Percentiles rank a stretch among this genome's conserved stretches.
Evolutionary conservation across 1,140 invertebrate genomes (phyloP).

Genomic region (Sitobion miscanthi): DNA sequence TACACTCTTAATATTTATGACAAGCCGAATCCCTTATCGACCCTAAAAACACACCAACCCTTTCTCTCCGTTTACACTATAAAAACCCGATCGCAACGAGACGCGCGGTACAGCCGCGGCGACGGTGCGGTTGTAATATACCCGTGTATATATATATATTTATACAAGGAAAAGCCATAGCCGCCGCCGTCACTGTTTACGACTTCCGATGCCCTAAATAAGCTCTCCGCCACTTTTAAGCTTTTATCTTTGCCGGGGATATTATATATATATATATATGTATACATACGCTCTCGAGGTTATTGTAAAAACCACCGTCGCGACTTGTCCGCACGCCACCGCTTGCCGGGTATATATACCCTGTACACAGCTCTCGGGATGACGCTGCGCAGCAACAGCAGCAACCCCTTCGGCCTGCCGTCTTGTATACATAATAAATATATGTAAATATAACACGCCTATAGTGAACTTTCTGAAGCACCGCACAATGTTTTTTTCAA

Average conservation of each 20-base stretch:
- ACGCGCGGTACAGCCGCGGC: background rate
- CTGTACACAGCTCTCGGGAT: background rate
- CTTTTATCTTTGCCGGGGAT: conserved; percentile 47
- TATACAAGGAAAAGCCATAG: conserved; percentile 30
- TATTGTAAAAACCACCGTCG: conserved; percentile 28
- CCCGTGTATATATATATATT: background rate
- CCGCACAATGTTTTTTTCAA: background rate
- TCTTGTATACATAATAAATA: conserved; percentile 9
- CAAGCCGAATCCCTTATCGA: conserved; percentile 56
- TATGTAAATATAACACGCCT: background rate
- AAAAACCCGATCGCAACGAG: conserved; percentile 54
- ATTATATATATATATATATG: background rate
- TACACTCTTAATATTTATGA: conserved; percentile 57
- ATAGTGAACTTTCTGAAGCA: background rate
- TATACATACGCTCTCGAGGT: conserved; percentile 11
- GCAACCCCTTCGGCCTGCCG: background rate
- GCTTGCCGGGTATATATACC: background rate
- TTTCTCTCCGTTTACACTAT: conserved; percentile 56
- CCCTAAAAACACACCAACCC: conserved; percentile 56
- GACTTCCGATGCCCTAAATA: conserved; percentile 53
- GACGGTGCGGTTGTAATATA: background rate
- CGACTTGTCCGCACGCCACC: conserved; percentile 26
- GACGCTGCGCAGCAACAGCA: background rate
- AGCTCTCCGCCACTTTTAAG: conserved; percentile 54
- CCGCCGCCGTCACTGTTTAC: conserved; percentile 47